A percentile compares a stretch with the other conserved stretches of the same genome.
These are phyloP conservation scores for Platyura marginata DNA, from an alignment of 1,140 invertebrate genomes.

Conservation along the genomic window DNA sequence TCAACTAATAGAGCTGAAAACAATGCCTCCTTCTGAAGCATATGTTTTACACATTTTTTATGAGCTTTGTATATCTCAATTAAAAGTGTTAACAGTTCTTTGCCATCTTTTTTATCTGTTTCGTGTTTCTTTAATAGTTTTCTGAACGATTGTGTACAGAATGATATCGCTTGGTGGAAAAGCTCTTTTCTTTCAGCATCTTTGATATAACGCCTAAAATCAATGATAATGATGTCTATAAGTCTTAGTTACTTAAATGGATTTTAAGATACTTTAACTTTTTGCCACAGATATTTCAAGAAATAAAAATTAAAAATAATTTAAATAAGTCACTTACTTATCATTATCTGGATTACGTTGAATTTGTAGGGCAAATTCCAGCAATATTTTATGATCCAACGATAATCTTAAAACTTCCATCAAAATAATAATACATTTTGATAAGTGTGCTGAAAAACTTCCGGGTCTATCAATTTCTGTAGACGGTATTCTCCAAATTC, in stretches of 20 bases:
- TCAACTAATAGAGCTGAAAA: conserved; percentile 8
- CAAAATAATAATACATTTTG: conserved; percentile 57
- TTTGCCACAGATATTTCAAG: too few species aligned
- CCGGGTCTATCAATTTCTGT: conserved; percentile 82
- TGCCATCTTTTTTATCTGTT: conserved; percentile 5
- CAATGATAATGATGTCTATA: too few species aligned
- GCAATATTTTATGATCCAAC: conserved; percentile 61
- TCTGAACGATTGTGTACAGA: conserved; percentile 7
- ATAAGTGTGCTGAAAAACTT: conserved; percentile 82
- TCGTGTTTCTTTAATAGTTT: conserved; percentile 3
- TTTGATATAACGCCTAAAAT: conserved; percentile 9
- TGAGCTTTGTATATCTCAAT: conserved; percentile 11
- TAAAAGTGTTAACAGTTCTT: conserved; percentile 6
- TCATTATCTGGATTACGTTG: conserved; percentile 61
- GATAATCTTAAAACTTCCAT: conserved; percentile 62
- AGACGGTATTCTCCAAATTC: conserved; percentile 79
- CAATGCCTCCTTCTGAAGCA: conserved; percentile 8
- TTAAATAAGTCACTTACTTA: conserved; percentile 33
- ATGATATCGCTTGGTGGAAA: conserved; percentile 6
- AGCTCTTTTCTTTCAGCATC: conserved; percentile 9
- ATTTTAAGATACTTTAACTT: too few species aligned
- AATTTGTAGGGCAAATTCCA: conserved; percentile 61
- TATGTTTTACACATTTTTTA: conserved; percentile 9
- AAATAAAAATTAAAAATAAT: neutral
- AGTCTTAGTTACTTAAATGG: too few species aligned